Percentiles rank a stretch among this genome's conserved stretches.
phyloP scores from a whole-genome alignment of 2,888 invertebrate genomes.

The Dioctria linearis region DNA sequence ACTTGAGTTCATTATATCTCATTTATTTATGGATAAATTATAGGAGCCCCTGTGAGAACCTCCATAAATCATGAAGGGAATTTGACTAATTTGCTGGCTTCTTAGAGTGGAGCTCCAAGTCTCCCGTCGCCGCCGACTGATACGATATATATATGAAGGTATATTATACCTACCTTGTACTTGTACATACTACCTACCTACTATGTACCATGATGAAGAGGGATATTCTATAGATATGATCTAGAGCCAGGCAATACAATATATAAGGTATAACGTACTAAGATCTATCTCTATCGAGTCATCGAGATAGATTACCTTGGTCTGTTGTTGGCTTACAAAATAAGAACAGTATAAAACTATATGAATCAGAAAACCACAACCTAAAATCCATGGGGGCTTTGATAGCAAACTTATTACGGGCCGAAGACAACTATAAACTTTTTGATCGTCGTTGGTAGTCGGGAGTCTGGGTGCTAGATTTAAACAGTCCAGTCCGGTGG shows the following conservation, averaged over 20 bases:
- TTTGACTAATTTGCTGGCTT: conserved; percentile 53
- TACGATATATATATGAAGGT: no score
- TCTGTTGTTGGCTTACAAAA: background rate
- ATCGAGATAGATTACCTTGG: conserved; percentile 48
- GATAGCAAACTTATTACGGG: conserved; percentile 47
- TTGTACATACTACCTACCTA: no score
- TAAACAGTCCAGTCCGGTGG: conserved; percentile 26
- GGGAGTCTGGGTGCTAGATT: conserved; percentile 15
- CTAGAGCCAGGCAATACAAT: conserved; percentile 16
- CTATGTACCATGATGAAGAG: conserved; percentile 8
- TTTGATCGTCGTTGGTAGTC: conserved; percentile 17
- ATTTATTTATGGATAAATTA: conserved; percentile 56
- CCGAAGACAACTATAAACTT: conserved; percentile 42
- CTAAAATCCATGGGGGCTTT: conserved; percentile 42
- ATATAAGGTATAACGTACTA: background rate
- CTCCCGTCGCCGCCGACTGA: conserved; percentile 20
- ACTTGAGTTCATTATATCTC: conserved; percentile 53
- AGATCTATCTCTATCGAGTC: conserved; percentile 46
- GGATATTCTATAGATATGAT: conserved; percentile 35
- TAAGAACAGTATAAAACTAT: conserved; percentile 12
- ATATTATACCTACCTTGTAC: no score
- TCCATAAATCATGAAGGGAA: conserved; percentile 52
- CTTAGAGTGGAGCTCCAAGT: conserved; percentile 34
- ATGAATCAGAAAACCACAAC: conserved; percentile 39
- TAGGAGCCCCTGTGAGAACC: conserved; percentile 55